Base-by-base conservation (phyloP, 2,888 invertebrate species). In the Troides aeacus region DNA sequence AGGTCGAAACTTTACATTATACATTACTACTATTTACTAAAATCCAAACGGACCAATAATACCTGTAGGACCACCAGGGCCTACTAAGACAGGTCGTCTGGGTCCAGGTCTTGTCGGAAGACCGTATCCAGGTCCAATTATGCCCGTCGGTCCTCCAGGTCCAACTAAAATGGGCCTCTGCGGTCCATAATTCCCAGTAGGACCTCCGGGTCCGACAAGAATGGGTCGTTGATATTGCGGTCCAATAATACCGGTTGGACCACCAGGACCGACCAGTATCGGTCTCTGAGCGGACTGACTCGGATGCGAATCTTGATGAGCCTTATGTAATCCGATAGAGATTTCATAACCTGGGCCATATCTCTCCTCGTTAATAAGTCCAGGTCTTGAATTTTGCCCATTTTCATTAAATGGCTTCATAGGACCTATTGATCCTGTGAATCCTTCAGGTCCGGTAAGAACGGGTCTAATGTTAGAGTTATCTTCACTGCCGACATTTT, bases 211-310 rank as follows among this genome's bases (percentile, higher is more conserved):
- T 5, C 93, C 92, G 0, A 89, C 87, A 18, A 92, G 76, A 30
- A 93, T 72, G 0, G 73, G 74, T 21, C 75, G 63, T 46, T 62
- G 68, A 60, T 66, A 71, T 23, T 57, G 78, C 10, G 82, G 85
- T 50, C 88, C 90, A 62, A 90, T 81, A 30, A 87, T 79, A 57
- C 92, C 92, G 0, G 92, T 92, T 2, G 93, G 93, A n/a, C 94
- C 94, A 0, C 86, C 87, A 1, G 92, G 92, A 17, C 91, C 90
- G 0, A 87, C 86, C 18, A 91, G 77, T 59, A 93, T 56, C 8
- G 81, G 80, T 56, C 80, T 73, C 70, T 85, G 86, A 15, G 74
- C 75, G 12, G 75, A 71, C 58, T 71, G 73, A 39, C 73, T 76
- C 58, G 71, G 72, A 30, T 64, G 63, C 39, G 73, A 56, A 23